Evolutionary conservation across 2,888 invertebrate species (phyloP).

Genomic region (Tenthredo distinguenda): DNA sequence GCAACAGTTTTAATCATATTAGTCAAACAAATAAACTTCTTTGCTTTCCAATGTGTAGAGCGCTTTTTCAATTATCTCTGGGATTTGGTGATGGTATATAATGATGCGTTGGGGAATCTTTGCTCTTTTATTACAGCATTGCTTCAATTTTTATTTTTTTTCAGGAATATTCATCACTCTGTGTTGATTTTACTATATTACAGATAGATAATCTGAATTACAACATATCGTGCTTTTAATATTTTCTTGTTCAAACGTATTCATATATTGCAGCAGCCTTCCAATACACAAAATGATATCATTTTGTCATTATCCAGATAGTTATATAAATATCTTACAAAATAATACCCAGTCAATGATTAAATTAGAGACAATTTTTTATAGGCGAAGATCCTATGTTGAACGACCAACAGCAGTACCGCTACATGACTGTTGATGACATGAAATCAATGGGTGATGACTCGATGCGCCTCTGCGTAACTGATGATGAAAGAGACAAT

Average conservation of each 20-base stretch:
- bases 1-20: neutral
- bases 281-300: slow-evolving; percentile 20
- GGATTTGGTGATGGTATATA: neutral
- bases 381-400: slow-evolving; percentile 94
- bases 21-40: neutral
- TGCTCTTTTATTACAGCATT: neutral
- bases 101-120: neutral
- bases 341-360: neutral
- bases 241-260: neutral
- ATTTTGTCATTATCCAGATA: neutral
- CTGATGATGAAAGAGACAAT: slow-evolving; percentile 92
- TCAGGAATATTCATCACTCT: neutral
- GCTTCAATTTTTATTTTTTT: neutral
- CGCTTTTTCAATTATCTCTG: neutral
- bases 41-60: neutral
- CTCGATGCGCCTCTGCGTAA: slow-evolving; percentile 95
- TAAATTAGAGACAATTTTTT: slow-evolving; percentile 56
- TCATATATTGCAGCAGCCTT: slow-evolving; percentile 9
- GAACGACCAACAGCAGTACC: slow-evolving; percentile 92
- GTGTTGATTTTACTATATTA: neutral
- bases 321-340: neutral
- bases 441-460: slow-evolving; percentile 97
- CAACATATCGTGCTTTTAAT: neutral
- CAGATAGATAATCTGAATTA: neutral
- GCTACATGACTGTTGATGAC: slow-evolving; percentile 96